Conservation (phyloP, 2,797 vertebrate species). For the Microchirus variegatus region DNA sequence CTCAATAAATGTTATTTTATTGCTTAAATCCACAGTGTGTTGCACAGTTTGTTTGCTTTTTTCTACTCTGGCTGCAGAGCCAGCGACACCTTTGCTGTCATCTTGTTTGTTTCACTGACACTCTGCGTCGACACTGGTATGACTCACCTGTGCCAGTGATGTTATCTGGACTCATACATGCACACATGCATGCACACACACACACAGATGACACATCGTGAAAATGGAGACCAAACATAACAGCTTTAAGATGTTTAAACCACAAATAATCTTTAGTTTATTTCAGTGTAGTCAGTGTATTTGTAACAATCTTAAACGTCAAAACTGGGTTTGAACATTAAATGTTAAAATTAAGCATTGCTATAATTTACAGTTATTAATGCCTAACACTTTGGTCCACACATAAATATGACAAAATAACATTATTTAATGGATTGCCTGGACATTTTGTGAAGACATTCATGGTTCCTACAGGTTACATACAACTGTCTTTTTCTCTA, state of each 20-base stretch:
- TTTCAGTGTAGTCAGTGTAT: neutral
- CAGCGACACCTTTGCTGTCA: slow-evolving; percentile 62
- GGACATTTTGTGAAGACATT: neutral
- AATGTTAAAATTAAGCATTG: neutral
- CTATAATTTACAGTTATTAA: neutral
- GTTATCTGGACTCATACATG: slow-evolving; percentile 46
- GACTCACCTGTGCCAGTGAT: slow-evolving; percentile 72
- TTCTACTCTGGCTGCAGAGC: slow-evolving; percentile 35
- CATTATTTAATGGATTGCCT: neutral
- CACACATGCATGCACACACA: neutral
- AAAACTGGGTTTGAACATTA: neutral
- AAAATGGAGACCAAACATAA: slow-evolving; percentile 2
- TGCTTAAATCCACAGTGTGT: slow-evolving; percentile 54
- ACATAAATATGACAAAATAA: neutral
- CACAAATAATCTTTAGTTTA: neutral
- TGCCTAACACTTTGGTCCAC: neutral
- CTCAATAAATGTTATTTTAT: slow-evolving; percentile 93
- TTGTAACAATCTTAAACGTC: neutral
- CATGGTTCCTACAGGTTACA: neutral
- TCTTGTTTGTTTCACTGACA: slow-evolving; percentile 59
- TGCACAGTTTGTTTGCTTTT: slow-evolving; percentile 7
- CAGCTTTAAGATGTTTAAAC: neutral
- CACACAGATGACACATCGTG: slow-evolving; percentile 5
- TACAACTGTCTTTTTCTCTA: neutral
- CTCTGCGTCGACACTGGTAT: slow-evolving; percentile 45